Evolutionary conservation across 2,113 vertebrate genomes (phyloP).

Genomic region (Trogon surrucura): DNA sequence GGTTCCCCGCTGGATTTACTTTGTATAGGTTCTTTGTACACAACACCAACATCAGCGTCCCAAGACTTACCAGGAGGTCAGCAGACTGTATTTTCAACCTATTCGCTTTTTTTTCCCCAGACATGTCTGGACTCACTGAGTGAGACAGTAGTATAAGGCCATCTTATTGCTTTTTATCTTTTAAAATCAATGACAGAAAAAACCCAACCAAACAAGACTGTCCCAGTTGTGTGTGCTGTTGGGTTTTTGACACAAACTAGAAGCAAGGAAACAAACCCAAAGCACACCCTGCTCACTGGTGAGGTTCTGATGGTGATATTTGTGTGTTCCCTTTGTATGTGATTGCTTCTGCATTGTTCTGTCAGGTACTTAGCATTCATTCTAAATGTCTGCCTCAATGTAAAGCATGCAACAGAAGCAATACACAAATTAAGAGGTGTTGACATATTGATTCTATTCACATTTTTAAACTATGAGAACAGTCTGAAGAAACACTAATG

Average conservation of each 20-base stretch:
- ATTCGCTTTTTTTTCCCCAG: not conserved
- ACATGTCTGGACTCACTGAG: not conserved
- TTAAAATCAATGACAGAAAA: constrained; percentile 22
- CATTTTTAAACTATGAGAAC: not conserved
- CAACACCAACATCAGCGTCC: not conserved
- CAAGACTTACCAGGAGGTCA: not conserved
- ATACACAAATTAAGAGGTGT: not conserved
- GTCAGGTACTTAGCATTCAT: not conserved
- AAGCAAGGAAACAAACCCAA: not conserved
- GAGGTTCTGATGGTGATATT: not conserved
- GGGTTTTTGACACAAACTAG: not conserved
- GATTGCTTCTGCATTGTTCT: not conserved
- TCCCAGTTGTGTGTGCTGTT: not conserved
- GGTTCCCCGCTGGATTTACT: not conserved
- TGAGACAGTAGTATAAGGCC: not conserved
- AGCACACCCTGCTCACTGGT: not conserved
- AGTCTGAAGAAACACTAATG: not conserved
- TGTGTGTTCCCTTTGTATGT: not conserved
- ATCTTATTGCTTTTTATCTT: not conserved
- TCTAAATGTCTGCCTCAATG: not conserved
- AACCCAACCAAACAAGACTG: not conserved
- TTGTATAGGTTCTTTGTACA: not conserved
- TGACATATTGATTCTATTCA: not conserved
- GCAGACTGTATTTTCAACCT: constrained; percentile 8
- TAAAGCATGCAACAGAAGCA: not conserved